phyloP scores from a whole-genome alignment of 2,888 invertebrate genomes.

The Onchidella celtica region DNA sequence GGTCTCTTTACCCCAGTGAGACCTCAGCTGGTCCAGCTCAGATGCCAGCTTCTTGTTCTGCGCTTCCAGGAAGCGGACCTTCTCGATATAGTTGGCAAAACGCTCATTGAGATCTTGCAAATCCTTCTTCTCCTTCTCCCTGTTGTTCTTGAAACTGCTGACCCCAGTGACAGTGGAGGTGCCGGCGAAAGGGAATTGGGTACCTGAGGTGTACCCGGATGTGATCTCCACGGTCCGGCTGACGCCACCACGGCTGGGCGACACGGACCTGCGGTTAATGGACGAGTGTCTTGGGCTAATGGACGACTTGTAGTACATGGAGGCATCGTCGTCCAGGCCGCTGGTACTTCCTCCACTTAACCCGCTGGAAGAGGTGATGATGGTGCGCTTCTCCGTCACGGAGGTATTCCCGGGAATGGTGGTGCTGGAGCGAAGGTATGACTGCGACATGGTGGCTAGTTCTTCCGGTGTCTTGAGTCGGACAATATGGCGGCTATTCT shows the following conservation, averaged over 20 bases:
- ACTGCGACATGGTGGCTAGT: slow-evolving; percentile 44
- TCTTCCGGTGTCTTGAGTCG: not conserved
- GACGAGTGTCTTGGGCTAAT: slow-evolving; percentile 40
- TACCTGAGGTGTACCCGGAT: slow-evolving; percentile 54
- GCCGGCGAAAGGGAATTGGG: slow-evolving; percentile 57
- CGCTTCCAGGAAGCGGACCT: slow-evolving; percentile 80
- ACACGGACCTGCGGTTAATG: slow-evolving; percentile 52
- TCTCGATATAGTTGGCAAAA: slow-evolving; percentile 82
- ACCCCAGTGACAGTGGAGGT: slow-evolving; percentile 77
- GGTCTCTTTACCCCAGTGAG: slow-evolving; percentile 79
- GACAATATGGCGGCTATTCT: slow-evolving; percentile 18
- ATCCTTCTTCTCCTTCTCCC: slow-evolving; percentile 82
- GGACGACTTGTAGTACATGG: slow-evolving; percentile 59
- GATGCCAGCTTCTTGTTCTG: slow-evolving; percentile 79
- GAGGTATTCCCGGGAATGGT: slow-evolving; percentile 49
- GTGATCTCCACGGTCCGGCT: slow-evolving; percentile 61
- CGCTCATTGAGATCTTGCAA: slow-evolving; percentile 82
- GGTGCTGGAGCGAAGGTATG: slow-evolving; percentile 26
- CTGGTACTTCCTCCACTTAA: slow-evolving; percentile 52
- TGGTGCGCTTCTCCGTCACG: slow-evolving; percentile 72
- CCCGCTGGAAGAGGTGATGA: slow-evolving; percentile 63
- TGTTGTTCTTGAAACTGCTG: slow-evolving; percentile 78
- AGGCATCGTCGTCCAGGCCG: slow-evolving; percentile 58
- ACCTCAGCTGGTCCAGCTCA: slow-evolving; percentile 76
- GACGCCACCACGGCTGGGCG: slow-evolving; percentile 54